A percentile compares a stretch with the other conserved stretches of the same genome.
phyloP scores from a whole-genome alignment of 1,140 invertebrate genomes.

The Ruditapes philippinarum region DNA sequence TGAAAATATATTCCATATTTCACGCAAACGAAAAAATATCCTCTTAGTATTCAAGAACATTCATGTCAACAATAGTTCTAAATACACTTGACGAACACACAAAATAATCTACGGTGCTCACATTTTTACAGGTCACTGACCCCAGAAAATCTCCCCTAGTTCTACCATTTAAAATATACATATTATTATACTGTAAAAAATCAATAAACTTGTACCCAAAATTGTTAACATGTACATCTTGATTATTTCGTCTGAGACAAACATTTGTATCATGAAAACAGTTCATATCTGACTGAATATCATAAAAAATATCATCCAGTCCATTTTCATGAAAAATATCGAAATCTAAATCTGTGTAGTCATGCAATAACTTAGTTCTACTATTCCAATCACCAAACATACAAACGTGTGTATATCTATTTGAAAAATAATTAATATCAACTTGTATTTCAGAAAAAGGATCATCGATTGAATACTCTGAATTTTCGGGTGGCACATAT shows the following conservation, averaged over 20 bases:
- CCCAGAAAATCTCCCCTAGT: background rate
- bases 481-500: background rate
- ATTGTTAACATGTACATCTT: background rate
- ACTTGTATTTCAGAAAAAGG: background rate
- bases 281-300: background rate
- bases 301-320: background rate
- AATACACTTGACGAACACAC: too few species aligned
- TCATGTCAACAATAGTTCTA: too few species aligned
- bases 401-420: background rate
- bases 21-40: too few species aligned
- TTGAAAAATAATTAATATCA: background rate
- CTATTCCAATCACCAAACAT: slow-evolving; percentile 6
- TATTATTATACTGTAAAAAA: too few species aligned
- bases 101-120: background rate
- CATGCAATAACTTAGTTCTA: background rate
- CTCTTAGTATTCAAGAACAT: too few species aligned
- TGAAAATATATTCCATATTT: too few species aligned
- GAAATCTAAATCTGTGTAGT: too few species aligned
- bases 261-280: background rate
- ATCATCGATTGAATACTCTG: background rate
- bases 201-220: background rate
- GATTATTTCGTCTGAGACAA: background rate
- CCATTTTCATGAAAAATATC: background rate
- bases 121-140: background rate
- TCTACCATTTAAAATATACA: slow-evolving; percentile 6